phyloP scores from a whole-genome alignment of 2,888 invertebrate genomes.

The Drosophila mimica region DNA sequence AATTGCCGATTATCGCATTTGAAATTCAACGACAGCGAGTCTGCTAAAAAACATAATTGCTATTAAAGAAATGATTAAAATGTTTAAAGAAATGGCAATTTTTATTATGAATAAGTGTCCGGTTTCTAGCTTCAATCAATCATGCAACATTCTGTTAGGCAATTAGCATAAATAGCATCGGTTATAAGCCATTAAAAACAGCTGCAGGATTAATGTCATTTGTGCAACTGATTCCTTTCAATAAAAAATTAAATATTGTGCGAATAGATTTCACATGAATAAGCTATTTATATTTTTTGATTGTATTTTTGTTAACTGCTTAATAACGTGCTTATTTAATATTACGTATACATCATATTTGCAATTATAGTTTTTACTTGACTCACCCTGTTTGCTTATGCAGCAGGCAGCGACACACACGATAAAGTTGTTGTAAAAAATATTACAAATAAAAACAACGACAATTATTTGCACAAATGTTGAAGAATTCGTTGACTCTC shows the following conservation, averaged over 20 bases:
- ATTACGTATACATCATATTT: constrained; percentile 50
- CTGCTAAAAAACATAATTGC: constrained; percentile 15
- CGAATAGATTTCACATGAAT: background rate
- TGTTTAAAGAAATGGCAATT: background rate
- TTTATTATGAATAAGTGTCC: background rate
- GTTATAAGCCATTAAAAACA: background rate
- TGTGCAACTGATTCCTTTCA: background rate
- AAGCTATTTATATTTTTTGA: background rate
- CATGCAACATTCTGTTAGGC: background rate
- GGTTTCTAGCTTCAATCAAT: background rate
- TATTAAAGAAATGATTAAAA: background rate
- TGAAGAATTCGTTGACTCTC: constrained; percentile 17
- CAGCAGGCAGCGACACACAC: constrained; percentile 73
- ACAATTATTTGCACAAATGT: constrained; percentile 43
- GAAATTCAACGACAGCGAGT: constrained; percentile 53
- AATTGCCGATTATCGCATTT: constrained; percentile 3
- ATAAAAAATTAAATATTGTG: background rate
- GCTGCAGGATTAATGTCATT: background rate
- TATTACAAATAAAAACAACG: constrained; percentile 13
- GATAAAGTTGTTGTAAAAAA: constrained; percentile 40
- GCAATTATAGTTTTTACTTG: constrained; percentile 16
- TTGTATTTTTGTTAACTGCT: background rate
- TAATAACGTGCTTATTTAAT: constrained; percentile 9
- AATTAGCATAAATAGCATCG: no score
- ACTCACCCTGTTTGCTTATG: constrained; percentile 77